A percentile compares a stretch with the other conserved stretches of the same genome.
These are phyloP conservation scores for Ectobius pallidus DNA, from an alignment of 2,888 invertebrate genomes.

Conservation along the genomic window DNA sequence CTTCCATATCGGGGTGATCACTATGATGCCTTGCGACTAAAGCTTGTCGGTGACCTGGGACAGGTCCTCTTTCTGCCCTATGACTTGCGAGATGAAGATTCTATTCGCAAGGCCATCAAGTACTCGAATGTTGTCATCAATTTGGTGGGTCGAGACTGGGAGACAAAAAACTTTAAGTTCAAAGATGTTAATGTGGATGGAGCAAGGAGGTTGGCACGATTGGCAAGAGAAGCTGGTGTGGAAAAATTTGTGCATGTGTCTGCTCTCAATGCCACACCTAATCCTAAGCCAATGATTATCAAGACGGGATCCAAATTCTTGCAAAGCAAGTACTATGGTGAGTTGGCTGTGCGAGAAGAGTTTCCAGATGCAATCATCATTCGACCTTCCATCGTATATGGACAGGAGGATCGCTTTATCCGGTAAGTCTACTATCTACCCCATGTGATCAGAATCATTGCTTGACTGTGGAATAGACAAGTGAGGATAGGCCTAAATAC, in stretches of 20 bases:
- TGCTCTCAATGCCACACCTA: conserved; percentile 76
- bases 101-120: conserved; percentile 82
- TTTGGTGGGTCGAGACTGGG: conserved; percentile 88
- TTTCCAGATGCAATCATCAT: conserved; percentile 96
- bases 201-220: conserved; percentile 79
- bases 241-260: conserved; percentile 93
- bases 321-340: conserved; percentile 82
- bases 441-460: no score
- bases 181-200: conserved; percentile 88
- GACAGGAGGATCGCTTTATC: conserved; percentile 85
- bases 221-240: conserved; percentile 79
- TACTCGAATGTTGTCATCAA: conserved; percentile 98
- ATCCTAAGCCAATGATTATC: conserved; percentile 71
- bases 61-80: conserved; percentile 91
- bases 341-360: conserved; percentile 88
- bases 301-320: conserved; percentile 79
- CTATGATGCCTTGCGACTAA: conserved; percentile 77
- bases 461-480: no score
- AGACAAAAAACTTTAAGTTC: conserved; percentile 88
- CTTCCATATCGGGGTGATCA: conserved; percentile 90
- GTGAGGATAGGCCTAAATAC: no score
- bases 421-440: no score
- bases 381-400: conserved; percentile 91
- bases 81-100: conserved; percentile 82
- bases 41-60: conserved; percentile 91